Conservation (phyloP, 2,797 vertebrate genomes). For the Phrynocephalus vlangalii region DNA sequence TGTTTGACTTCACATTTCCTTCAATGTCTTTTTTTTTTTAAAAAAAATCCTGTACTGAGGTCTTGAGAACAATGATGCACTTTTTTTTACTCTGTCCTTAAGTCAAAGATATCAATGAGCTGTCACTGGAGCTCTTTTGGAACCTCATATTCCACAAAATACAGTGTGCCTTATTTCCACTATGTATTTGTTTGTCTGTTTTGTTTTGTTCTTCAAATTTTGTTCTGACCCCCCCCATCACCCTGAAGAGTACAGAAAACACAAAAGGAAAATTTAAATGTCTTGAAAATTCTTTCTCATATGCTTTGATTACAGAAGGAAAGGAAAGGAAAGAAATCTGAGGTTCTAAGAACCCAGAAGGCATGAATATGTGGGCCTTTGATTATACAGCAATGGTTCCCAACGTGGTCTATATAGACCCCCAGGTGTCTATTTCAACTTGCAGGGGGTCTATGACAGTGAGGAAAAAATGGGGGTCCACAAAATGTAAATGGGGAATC, state of each 20-base stretch:
- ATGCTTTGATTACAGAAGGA: neutral
- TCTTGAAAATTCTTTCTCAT: neutral
- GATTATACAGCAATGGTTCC: no score
- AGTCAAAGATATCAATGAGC: neutral
- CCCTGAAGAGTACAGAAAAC: neutral
- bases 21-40: neutral
- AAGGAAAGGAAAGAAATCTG: neutral
- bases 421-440: no score
- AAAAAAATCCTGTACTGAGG: no score
- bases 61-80: neutral
- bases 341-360: no score
- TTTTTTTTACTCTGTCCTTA: neutral
- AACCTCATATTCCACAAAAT: neutral
- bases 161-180: neutral
- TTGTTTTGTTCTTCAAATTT: neutral
- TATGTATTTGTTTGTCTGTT: neutral
- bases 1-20: neutral
- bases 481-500: no score
- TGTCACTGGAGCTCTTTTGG: neutral
- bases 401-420: no score
- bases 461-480: no score
- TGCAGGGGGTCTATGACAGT: no score
- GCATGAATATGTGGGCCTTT: neutral
- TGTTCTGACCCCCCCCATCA: neutral
- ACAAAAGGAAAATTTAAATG: neutral